Percentiles rank a stretch among this genome's conserved stretches.
Evolutionary conservation across 2,888 invertebrate genomes (phyloP).

Genomic region (Colletes collaris): DNA sequence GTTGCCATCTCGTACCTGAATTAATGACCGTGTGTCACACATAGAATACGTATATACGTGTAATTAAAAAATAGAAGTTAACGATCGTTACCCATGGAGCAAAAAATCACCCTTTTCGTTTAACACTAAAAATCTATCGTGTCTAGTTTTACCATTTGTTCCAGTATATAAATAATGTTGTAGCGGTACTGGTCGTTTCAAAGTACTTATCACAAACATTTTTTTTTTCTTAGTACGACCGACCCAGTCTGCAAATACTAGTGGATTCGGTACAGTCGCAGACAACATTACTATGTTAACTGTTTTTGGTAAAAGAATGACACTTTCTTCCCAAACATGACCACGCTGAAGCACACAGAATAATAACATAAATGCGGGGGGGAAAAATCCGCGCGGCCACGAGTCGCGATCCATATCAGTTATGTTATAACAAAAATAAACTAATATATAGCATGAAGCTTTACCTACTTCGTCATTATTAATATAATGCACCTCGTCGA

Average conservation of each 20-base stretch:
- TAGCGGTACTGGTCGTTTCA: constrained; percentile 96
- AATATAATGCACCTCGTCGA: constrained; percentile 99
- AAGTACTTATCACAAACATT: constrained; percentile 96
- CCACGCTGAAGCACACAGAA: constrained; percentile 87
- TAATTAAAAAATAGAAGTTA: not conserved
- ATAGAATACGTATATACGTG: not conserved
- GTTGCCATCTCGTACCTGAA: constrained; percentile 72
- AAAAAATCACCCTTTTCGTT: constrained; percentile 91
- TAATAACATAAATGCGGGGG: constrained; percentile 6
- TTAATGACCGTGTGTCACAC: constrained; percentile 12
- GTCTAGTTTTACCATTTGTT: constrained; percentile 88
- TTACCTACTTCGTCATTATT: constrained; percentile 93
- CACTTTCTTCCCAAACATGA: constrained; percentile 99
- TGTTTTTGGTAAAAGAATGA: constrained; percentile 96
- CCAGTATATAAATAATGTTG: constrained; percentile 97
- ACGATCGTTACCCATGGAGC: constrained; percentile 62
- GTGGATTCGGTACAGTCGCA: constrained; percentile 98
- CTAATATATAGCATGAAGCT: not conserved
- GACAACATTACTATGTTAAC: constrained; percentile 98
- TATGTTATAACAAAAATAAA: not conserved
- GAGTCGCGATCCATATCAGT: no score
- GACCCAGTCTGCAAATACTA: constrained; percentile 98
- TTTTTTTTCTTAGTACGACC: constrained; percentile 94
- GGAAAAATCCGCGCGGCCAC: no score
- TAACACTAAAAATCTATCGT: constrained; percentile 91